Conservation (phyloP, 2,113 vertebrate species). For the Sander vitreus region DNA sequence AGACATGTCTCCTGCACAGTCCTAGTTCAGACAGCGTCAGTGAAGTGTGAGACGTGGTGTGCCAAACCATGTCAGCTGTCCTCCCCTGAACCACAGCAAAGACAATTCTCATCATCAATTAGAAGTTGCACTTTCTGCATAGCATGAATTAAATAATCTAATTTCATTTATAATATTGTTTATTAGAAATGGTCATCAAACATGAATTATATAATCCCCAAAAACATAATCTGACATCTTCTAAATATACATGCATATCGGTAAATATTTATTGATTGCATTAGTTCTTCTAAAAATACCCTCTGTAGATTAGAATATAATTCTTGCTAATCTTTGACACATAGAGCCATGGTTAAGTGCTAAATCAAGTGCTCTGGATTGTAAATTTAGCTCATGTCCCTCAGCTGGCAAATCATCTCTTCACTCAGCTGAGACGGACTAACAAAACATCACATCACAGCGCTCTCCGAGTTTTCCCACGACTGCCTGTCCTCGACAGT, state of each 20-base stretch:
- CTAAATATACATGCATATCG: neutral
- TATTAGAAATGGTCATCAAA: neutral
- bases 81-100: constrained; percentile 17
- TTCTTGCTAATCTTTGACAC: constrained; percentile 35
- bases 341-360: constrained; percentile 21
- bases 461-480: constrained; percentile 73
- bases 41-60: constrained; percentile 54
- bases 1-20: neutral
- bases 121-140: neutral
- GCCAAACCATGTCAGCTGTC: constrained; percentile 35
- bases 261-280: constrained; percentile 7
- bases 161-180: neutral
- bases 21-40: constrained; percentile 32
- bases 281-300: constrained; percentile 23
- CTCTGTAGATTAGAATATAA: neutral
- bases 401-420: constrained; percentile 65
- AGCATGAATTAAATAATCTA: neutral
- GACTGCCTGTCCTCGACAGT: constrained; percentile 72
- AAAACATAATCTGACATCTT: neutral
- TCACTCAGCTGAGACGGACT: constrained; percentile 58
- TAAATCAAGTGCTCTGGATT: constrained; percentile 32
- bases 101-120: neutral
- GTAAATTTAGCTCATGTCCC: constrained; percentile 65
- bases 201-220: neutral
- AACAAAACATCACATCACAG: constrained; percentile 64